A percentile compares a stretch with the other conserved stretches of the same genome.
Conservation (phyloP, 2,797 vertebrate genomes). For the Pseudotriccus pelzelni region DNA sequence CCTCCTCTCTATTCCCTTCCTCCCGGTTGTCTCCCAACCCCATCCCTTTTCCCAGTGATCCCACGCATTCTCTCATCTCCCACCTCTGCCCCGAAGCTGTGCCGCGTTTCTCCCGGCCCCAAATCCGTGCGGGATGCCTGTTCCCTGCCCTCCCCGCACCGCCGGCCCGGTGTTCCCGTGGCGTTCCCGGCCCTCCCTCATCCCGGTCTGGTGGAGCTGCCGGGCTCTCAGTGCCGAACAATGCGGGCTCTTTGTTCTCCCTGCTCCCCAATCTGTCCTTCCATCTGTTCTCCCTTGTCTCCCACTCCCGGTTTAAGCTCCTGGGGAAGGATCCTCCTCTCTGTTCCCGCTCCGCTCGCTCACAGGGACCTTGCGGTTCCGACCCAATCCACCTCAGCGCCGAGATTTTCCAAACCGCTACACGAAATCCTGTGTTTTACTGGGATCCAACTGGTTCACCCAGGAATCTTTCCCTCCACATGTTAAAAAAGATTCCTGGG, state of each 20-base stretch:
- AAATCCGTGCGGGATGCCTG: neutral
- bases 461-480: neutral
- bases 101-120: neutral
- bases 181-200: too few species aligned
- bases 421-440: neutral
- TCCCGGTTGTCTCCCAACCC: neutral
- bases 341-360: neutral
- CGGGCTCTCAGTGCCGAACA: neutral
- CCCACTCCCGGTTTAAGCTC: neutral
- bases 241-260: slow-evolving; percentile 6
- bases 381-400: neutral
- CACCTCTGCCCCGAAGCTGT: neutral
- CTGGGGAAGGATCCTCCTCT: slow-evolving; percentile 25
- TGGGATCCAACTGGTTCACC: neutral
- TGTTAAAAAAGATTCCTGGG: neutral
- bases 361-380: neutral
- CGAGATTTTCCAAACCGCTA: neutral
- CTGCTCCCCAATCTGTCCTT: slow-evolving; percentile 29
- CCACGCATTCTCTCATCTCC: neutral
- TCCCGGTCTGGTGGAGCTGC: neutral
- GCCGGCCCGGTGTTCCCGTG: neutral
- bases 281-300: slow-evolving; percentile 33
- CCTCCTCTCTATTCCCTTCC: neutral
- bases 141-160: neutral
- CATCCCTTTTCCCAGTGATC: neutral